These are phyloP conservation scores for Seriola quinqueradiata DNA, from an alignment of 2,113 vertebrate genomes.

Conservation along the genomic window DNA sequence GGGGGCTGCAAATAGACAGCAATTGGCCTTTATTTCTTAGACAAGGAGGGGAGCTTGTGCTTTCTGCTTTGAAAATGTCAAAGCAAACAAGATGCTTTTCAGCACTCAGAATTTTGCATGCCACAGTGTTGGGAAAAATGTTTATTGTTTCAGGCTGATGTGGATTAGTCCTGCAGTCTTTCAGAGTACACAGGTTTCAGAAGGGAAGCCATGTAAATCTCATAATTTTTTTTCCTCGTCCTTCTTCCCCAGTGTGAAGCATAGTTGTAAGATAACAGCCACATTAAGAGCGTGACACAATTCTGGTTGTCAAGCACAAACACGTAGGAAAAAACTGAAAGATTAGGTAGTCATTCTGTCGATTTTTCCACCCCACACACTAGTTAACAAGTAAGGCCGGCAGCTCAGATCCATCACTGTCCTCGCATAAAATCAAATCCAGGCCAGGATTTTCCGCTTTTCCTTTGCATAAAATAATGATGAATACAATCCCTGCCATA, in stretches of 20 bases:
- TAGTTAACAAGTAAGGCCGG: constrained; percentile 25
- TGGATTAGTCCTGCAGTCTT: constrained; percentile 3
- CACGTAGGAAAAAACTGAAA: not conserved
- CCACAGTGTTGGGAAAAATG: not conserved
- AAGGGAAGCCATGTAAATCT: not conserved
- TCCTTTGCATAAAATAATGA: constrained; percentile 72
- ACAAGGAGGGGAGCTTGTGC: constrained; percentile 14
- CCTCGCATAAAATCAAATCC: constrained; percentile 29
- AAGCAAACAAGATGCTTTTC: constrained; percentile 30
- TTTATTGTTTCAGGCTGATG: constrained; percentile 23
- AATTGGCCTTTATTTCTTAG: constrained; percentile 29
- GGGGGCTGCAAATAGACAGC: constrained; percentile 21
- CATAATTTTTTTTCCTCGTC: not conserved
- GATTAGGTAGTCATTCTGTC: constrained; percentile 12
- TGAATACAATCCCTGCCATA: constrained; percentile 61
- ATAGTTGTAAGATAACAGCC: not conserved
- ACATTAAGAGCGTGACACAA: not conserved
- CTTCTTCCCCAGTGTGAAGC: not conserved
- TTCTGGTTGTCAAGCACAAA: not conserved
- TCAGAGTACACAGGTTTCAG: constrained; percentile 12
- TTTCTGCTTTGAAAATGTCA: constrained; percentile 45
- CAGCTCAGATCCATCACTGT: constrained; percentile 44
- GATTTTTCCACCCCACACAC: not conserved
- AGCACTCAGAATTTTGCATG: constrained; percentile 1
- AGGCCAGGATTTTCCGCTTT: constrained; percentile 47